These are phyloP conservation scores for Lydus trimaculatus DNA, from an alignment of 2,888 invertebrate species.

Conservation along the genomic window DNA sequence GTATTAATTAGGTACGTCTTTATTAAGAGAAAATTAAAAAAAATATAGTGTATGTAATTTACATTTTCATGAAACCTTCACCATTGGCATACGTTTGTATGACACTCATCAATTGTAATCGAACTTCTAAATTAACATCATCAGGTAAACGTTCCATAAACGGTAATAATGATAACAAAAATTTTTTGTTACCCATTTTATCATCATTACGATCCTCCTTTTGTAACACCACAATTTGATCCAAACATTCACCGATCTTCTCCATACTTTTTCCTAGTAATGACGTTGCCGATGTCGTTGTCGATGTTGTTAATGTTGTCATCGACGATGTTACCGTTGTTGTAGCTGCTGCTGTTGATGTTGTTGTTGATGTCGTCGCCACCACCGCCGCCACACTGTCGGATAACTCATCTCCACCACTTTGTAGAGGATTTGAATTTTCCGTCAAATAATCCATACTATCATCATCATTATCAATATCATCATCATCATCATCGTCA, in stretches of 20 bases:
- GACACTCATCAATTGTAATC: conserved; percentile 48
- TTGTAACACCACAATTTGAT: conserved; percentile 42
- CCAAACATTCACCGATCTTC: conserved; percentile 21
- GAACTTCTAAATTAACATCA: conserved; percentile 50
- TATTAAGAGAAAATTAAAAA: no score
- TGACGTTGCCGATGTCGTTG: background rate
- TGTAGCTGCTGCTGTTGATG: background rate
- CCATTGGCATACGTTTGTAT: conserved; percentile 39
- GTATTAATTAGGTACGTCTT: background rate
- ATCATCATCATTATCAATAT: conserved; percentile 11
- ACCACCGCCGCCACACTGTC: background rate
- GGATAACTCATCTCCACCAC: background rate
- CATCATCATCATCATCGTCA: conserved; percentile 9
- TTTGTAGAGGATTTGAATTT: background rate
- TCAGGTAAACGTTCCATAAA: conserved; percentile 50
- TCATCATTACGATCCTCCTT: conserved; percentile 46
- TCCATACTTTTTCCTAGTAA: background rate
- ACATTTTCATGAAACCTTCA: conserved; percentile 28
- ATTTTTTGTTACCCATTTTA: conserved; percentile 49
- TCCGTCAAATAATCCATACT: background rate
- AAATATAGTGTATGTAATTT: background rate
- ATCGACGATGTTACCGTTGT: background rate
- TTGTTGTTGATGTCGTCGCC: no score
- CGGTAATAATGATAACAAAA: conserved; percentile 48
- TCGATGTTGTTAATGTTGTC: background rate